Evolutionary conservation across 2,797 vertebrate genomes (phyloP), one percentile per base, ranked within the genome.

Genomic region (Knipowitschia caucasica): DNA sequence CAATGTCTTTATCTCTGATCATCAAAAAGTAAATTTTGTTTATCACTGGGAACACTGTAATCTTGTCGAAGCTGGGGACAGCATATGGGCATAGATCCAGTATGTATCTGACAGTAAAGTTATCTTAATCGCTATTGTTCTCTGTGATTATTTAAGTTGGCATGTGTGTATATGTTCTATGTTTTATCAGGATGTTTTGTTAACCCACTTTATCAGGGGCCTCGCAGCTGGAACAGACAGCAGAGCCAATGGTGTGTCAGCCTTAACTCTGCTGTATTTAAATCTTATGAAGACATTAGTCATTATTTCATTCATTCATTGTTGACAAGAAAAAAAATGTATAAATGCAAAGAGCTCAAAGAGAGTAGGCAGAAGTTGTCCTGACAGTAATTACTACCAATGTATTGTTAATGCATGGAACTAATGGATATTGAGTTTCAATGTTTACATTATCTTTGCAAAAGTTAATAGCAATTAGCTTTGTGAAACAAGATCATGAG

Each of bases 1-100:
- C 5, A 18, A 15, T 17, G 38, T n/a, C 12, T 59, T 7, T 3
- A 15, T 59, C 36, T 62, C 21, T 70, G 38, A 68, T 25, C 17
- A 4, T 21, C 21, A 43, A 25, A 27, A 27, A 27, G 25, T 25
- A 5, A 7, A 1, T 3, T 11, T 23, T 14, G 14, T 24, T 43
- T 6, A 24, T 25, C 25, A n/a, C 3, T 15, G 9, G 18, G 15
- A 46, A 30, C 9, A 11, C 4, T 30, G 4, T 17, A n/a, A n/a
- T 10, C 17, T 20, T 25, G 26, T 29, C 44, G 18, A 30, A 46
- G 20, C n/a, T 15, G 2, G 8, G 15, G 42, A 26, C n/a, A 44
- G 26, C 24, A n/a, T n/a, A n/a, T n/a, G n/a, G n/a, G n/a, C n/a
- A n/a, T 6, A 42, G 8, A 42, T 14, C 21, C 24, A 14, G 11